These are phyloP conservation scores for Ploceus nigricollis DNA, from an alignment of 2,113 vertebrate species.

Conservation along the genomic window DNA sequence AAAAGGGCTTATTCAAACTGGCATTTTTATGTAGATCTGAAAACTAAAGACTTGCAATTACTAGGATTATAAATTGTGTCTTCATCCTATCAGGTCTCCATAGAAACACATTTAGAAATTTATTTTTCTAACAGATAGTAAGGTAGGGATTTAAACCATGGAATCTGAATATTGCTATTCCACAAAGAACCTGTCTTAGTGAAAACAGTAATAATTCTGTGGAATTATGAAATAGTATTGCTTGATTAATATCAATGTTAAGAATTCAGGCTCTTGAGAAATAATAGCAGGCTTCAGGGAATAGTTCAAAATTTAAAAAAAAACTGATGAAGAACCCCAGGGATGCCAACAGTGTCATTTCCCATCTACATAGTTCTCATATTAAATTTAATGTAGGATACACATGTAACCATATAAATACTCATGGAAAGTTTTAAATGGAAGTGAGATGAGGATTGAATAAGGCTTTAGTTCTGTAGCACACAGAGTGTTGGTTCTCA, in stretches of 20 bases:
- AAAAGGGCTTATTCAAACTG: not conserved
- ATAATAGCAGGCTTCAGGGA: not conserved
- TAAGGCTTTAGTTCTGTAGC: not conserved
- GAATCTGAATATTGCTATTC: not conserved
- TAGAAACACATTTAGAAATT: not conserved
- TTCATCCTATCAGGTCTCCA: conserved; percentile 5
- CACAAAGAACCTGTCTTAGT: not conserved
- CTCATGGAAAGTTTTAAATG: not conserved
- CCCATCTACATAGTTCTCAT: not conserved
- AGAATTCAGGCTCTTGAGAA: not conserved
- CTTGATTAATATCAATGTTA: not conserved
- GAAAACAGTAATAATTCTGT: not conserved
- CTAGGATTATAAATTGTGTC: not conserved
- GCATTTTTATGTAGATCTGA: not conserved
- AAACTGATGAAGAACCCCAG: not conserved
- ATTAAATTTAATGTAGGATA: not conserved
- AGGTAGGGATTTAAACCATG: not conserved
- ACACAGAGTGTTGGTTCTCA: not conserved
- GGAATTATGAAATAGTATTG: not conserved
- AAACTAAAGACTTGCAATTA: not conserved
- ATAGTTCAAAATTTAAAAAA: not conserved
- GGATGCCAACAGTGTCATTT: not conserved
- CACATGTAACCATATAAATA: not conserved
- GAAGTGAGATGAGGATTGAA: not conserved
- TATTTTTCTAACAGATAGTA: not conserved